Conservation (phyloP, 2,888 invertebrate species). For the Hylaea fasciaria region DNA sequence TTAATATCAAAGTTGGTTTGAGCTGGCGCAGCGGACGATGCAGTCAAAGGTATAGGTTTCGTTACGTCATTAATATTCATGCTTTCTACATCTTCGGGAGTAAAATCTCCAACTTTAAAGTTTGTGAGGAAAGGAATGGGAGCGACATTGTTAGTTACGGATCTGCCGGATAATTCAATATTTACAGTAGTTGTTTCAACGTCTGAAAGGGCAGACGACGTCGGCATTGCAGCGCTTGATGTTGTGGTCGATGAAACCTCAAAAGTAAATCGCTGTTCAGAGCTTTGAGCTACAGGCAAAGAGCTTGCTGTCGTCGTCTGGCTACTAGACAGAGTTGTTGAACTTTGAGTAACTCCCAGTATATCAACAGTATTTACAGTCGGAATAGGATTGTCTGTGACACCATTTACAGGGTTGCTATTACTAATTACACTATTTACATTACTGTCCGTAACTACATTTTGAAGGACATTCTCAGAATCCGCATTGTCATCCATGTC, state of each 20-base stretch:
- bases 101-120: conserved; percentile 62
- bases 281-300: conserved; percentile 15
- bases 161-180: conserved; percentile 40
- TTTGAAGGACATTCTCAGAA: conserved; percentile 67
- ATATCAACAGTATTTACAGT: conserved; percentile 68
- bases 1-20: conserved; percentile 51
- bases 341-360: conserved; percentile 48
- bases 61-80: conserved; percentile 36
- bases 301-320: conserved; percentile 52
- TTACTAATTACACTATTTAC: conserved; percentile 68
- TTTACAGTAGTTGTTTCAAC: conserved; percentile 50
- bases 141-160: conserved; percentile 56
- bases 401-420: conserved; percentile 48
- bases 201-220: conserved; percentile 55
- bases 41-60: conserved; percentile 42
- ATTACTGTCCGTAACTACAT: conserved; percentile 56
- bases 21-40: conserved; percentile 43
- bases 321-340: conserved; percentile 55
- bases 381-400: conserved; percentile 47
- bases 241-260: conserved; percentile 37
- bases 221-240: conserved; percentile 42
- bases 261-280: conserved; percentile 33
- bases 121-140: conserved; percentile 71
- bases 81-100: conserved; percentile 44
- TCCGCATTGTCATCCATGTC: conserved; percentile 53